Conservation (phyloP, 2,888 invertebrate genomes). For the Caenorhabditis sp. region DNA sequence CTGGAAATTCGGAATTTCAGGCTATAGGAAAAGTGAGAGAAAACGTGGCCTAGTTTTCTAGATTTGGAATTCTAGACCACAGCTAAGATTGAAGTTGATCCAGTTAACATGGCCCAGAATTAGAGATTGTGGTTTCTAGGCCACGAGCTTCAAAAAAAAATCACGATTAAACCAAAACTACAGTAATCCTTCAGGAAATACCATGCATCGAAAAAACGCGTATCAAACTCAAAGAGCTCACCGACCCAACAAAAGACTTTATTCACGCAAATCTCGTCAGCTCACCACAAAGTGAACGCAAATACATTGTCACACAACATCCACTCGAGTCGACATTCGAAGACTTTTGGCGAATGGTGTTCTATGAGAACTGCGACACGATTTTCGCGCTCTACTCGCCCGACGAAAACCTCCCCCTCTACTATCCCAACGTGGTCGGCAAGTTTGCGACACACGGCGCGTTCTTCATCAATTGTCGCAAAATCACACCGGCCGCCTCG, state of each 20-base stretch:
- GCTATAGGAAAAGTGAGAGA: too few relatives aligned
- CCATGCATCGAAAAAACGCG: slow-evolving; percentile 4
- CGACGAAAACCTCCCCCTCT: slow-evolving; percentile 23
- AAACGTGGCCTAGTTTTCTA: too few relatives aligned
- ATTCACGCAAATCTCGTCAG: slow-evolving; percentile 22
- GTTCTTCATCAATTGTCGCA: slow-evolving; percentile 32
- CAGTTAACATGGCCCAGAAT: too few relatives aligned
- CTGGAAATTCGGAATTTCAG: too few relatives aligned
- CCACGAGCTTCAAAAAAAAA: too few relatives aligned
- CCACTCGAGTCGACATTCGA: slow-evolving; percentile 29
- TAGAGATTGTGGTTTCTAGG: too few relatives aligned
- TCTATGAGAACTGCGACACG: slow-evolving; percentile 31
- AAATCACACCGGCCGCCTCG: slow-evolving; percentile 3
- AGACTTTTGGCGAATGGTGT: slow-evolving; percentile 40
- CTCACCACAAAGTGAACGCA: slow-evolving; percentile 7
- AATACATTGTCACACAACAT: slow-evolving; percentile 33
- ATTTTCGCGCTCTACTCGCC: slow-evolving; percentile 16
- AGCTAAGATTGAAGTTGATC: too few relatives aligned
- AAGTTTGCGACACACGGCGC: slow-evolving; percentile 28
- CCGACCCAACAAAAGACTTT: not conserved
- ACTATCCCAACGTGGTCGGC: slow-evolving; percentile 23
- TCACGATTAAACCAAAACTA: too few relatives aligned
- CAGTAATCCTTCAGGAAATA: not conserved
- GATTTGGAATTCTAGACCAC: too few relatives aligned
- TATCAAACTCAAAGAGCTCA: slow-evolving; percentile 2